Base-by-base conservation (phyloP, 2,888 invertebrate species). In the Acutogordius australiensis region DNA sequence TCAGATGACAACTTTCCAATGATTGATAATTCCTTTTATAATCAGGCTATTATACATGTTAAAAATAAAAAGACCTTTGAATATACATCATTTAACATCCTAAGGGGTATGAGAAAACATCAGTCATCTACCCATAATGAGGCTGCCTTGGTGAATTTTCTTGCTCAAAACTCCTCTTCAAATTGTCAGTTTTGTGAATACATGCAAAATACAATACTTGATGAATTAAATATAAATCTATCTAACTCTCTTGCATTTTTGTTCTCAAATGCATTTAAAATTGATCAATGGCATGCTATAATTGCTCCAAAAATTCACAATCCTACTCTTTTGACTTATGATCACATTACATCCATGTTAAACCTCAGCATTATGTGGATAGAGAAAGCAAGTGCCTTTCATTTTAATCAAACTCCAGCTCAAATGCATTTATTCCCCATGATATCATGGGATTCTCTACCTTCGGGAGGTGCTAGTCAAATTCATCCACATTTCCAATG, bases 181-280 rank as follows among this genome's bases (percentile, higher is more conserved):
- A 23, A 51, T 51, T 51, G 51, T 51, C n/a, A 51, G 4, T 51
- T 51, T 51, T 51, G 51, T 23, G 8, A 4, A 4, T 51, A 51
- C 23, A 51, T n/a, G 23, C 8, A n/a, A 8, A 51, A 51, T 23
- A 51, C 51, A n/a, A 26, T 23, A n/a, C 23, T 51, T n/a, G 51
- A 51, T 51, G 51, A 51, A 51, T 4, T 51, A 4, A 51, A 51
- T 23, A 51, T 51, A 21, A 21, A 4, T 26, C 26, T 51, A n/a
- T 51, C 51, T n/a, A 51, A 51, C 23, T 4, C n/a, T 21, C 23
- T n/a, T 51, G 51, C 51, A 8, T 23, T n/a, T 51, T n/a, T 4
- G 4, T 51, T 51, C 23, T 51, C 51, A 13, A 51, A 51, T 51
- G 51, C 51, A 51, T 51, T 51, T 51, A 51, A 51, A 23, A 8